A percentile compares a stretch with the other conserved stretches of the same genome.
These are phyloP conservation scores for Phrynocephalus versicolor DNA, from an alignment of 2,113 vertebrate species.

Conservation along the genomic window DNA sequence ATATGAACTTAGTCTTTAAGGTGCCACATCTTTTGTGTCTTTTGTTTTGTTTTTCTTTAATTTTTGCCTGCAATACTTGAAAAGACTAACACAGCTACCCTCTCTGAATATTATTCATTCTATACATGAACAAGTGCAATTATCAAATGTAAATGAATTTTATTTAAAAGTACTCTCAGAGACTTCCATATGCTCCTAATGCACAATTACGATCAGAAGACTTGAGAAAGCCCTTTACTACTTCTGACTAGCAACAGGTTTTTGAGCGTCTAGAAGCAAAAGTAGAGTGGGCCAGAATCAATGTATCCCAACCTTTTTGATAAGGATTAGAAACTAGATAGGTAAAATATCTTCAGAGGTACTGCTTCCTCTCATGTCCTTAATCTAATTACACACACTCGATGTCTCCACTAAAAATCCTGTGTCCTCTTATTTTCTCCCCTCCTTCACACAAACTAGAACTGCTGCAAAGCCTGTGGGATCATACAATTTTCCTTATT, in stretches of 20 bases:
- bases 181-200: background rate
- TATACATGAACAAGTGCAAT: conserved; percentile 33
- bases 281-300: background rate
- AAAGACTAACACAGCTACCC: too few relatives aligned
- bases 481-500: background rate
- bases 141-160: conserved; percentile 55
- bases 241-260: background rate
- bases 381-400: background rate
- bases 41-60: too few relatives aligned
- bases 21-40: too few relatives aligned
- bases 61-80: too few relatives aligned
- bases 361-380: background rate
- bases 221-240: background rate
- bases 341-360: background rate
- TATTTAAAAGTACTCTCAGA: conserved; percentile 55
- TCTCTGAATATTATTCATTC: conserved; percentile 25
- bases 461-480: too few relatives aligned
- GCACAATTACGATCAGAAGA: background rate
- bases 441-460: too few relatives aligned
- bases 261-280: background rate
- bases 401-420: background rate
- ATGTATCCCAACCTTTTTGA: background rate
- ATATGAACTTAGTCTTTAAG: too few relatives aligned
- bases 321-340: background rate
- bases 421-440: background rate